A percentile compares a stretch with the other conserved stretches of the same genome.
These are phyloP conservation scores for Lagria hirta DNA, from an alignment of 2,888 invertebrate species.

Conservation along the genomic window DNA sequence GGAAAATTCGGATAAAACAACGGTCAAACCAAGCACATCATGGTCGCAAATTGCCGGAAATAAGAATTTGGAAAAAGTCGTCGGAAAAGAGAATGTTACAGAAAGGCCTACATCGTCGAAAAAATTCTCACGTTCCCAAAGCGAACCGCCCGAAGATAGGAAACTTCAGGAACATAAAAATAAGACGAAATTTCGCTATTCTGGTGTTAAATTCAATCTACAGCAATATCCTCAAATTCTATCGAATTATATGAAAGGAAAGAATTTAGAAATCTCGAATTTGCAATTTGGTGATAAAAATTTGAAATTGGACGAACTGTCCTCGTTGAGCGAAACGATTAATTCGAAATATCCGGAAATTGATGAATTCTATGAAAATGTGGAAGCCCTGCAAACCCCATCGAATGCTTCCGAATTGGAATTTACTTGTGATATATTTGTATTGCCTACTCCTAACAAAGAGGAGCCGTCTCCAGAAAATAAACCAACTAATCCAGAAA, in stretches of 20 bases:
- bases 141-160: slow-evolving; percentile 45
- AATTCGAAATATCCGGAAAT: slow-evolving; percentile 35
- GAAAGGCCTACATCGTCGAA: slow-evolving; percentile 4
- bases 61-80: slow-evolving; percentile 1
- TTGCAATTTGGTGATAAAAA: slow-evolving; percentile 62
- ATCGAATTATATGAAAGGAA: slow-evolving; percentile 74
- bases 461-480: neutral
- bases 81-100: slow-evolving; percentile 9
- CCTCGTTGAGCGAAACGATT: slow-evolving; percentile 36
- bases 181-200: slow-evolving; percentile 59
- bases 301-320: slow-evolving; percentile 46
- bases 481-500: slow-evolving; percentile 41
- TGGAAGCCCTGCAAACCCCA: slow-evolving; percentile 69
- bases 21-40: slow-evolving; percentile 39
- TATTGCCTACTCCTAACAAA: slow-evolving; percentile 25
- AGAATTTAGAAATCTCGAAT: slow-evolving; percentile 66
- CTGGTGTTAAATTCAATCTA: slow-evolving; percentile 73
- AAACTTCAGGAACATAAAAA: slow-evolving; percentile 28
- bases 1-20: slow-evolving; percentile 20
- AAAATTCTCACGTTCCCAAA: slow-evolving; percentile 41
- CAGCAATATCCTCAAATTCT: slow-evolving; percentile 74
- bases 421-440: slow-evolving; percentile 54
- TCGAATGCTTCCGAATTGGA: slow-evolving; percentile 77
- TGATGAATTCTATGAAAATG: slow-evolving; percentile 48
- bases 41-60: no score